Percentiles rank a stretch among this genome's conserved stretches.
These are phyloP conservation scores for Myathropa florea DNA, from an alignment of 2,888 invertebrate species.

Conservation along the genomic window DNA sequence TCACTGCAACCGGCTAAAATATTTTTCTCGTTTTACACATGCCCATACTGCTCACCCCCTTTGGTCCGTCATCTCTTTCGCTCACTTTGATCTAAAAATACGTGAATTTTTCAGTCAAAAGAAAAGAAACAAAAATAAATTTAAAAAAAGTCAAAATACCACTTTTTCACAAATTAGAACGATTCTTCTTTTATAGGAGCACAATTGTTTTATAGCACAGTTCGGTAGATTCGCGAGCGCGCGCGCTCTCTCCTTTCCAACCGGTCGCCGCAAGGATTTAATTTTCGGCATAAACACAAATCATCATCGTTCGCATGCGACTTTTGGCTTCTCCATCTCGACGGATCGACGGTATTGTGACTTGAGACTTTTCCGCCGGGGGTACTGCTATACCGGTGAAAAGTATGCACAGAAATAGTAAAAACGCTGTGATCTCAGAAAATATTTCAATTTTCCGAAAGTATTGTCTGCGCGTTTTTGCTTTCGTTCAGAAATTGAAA, in stretches of 20 bases:
- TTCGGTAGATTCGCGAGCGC: not conserved
- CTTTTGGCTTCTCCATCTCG: not conserved
- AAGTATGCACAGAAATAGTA: conserved; percentile 1
- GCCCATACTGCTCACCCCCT: too few relatives aligned
- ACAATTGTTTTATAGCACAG: conserved; percentile 35
- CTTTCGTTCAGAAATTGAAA: too few relatives aligned
- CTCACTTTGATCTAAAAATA: conserved; percentile 36
- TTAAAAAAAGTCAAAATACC: conserved; percentile 9
- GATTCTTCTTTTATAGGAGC: conserved; percentile 39
- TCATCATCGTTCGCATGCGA: conserved; percentile 6
- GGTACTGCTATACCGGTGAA: not conserved
- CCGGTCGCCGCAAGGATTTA: not conserved
- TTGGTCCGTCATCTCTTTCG: not conserved
- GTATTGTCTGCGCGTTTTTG: too few relatives aligned
- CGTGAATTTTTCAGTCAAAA: not conserved
- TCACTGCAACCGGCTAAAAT: not conserved
- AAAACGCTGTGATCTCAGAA: conserved; percentile 18
- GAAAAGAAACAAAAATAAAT: not conserved
- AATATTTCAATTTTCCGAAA: not conserved
- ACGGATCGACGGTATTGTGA: not conserved
- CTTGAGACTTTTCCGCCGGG: conserved; percentile 8
- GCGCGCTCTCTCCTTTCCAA: conserved; percentile 3
- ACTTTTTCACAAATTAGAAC: conserved; percentile 21
- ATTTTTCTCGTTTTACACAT: not conserved
- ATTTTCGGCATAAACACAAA: conserved; percentile 28